Evolutionary conservation across 2,888 invertebrate genomes (phyloP).

Genomic region (Tryphoninae sp.): DNA sequence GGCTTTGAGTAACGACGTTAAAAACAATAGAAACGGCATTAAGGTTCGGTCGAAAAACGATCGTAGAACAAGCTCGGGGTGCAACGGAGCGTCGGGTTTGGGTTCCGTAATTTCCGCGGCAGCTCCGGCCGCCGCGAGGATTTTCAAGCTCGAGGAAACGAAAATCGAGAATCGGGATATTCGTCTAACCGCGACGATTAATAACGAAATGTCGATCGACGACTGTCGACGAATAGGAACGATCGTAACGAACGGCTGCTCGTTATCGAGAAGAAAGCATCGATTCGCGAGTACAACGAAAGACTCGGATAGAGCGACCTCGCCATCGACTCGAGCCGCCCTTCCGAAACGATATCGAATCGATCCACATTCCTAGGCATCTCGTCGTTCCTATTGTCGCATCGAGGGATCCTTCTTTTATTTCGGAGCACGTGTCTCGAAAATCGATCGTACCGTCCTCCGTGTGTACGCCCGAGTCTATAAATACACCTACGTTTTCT

Average conservation of each 20-base stretch:
- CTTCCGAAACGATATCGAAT: constrained; percentile 44
- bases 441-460: neutral
- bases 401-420: neutral
- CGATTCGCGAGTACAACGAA: constrained; percentile 21
- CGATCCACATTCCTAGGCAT: constrained; percentile 24
- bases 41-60: constrained; percentile 20
- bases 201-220: constrained; percentile 21
- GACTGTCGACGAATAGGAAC: constrained; percentile 42
- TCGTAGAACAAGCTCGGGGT: constrained; percentile 9
- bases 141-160: constrained; percentile 51
- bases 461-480: neutral
- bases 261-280: constrained; percentile 40
- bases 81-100: too few relatives aligned
- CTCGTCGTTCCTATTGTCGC: neutral
- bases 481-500: neutral
- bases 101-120: neutral
- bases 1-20: constrained; percentile 12
- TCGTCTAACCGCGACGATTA: neutral
- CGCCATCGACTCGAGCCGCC: neutral
- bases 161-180: constrained; percentile 39
- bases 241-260: neutral
- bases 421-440: neutral
- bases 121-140: constrained; percentile 14
- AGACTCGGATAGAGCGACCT: constrained; percentile 3
- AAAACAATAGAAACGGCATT: constrained; percentile 12